Conservation (phyloP, 2,113 vertebrate genomes). For the Orycteropus afer region DNA sequence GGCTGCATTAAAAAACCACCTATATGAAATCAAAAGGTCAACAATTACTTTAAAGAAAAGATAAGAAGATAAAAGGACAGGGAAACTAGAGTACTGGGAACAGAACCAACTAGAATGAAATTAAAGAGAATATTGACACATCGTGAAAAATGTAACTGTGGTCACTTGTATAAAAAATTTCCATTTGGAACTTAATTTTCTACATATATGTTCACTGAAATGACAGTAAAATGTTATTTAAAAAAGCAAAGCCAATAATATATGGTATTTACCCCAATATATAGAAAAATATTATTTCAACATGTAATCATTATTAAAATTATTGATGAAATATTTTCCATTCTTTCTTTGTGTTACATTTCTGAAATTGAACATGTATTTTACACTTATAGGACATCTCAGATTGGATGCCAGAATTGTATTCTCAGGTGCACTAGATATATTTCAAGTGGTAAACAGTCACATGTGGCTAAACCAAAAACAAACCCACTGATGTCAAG, state of each 20-base stretch:
- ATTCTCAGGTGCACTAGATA: background rate
- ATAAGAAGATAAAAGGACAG: background rate
- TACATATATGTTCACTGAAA: background rate
- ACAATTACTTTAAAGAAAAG: background rate
- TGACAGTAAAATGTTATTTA: background rate
- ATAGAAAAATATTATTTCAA: background rate
- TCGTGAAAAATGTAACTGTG: background rate
- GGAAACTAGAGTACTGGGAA: background rate
- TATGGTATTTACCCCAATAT: background rate
- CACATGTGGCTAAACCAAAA: background rate
- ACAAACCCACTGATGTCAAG: too few relatives aligned
- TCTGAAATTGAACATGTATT: constrained; percentile 40
- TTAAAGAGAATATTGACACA: background rate
- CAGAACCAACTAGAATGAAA: background rate
- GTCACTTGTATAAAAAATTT: background rate
- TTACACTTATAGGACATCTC: background rate
- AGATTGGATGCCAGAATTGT: constrained; percentile 33
- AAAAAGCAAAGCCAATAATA: background rate
- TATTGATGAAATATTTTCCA: constrained; percentile 25
- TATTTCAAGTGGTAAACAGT: background rate
- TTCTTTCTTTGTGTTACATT: background rate
- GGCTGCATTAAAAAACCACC: background rate
- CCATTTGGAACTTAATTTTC: background rate
- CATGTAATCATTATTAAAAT: constrained; percentile 16
- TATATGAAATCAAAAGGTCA: background rate